A percentile compares a stretch with the other conserved stretches of the same genome.
Evolutionary conservation across 2,888 invertebrate genomes (phyloP).

Genomic region (Apodemia mormo): DNA sequence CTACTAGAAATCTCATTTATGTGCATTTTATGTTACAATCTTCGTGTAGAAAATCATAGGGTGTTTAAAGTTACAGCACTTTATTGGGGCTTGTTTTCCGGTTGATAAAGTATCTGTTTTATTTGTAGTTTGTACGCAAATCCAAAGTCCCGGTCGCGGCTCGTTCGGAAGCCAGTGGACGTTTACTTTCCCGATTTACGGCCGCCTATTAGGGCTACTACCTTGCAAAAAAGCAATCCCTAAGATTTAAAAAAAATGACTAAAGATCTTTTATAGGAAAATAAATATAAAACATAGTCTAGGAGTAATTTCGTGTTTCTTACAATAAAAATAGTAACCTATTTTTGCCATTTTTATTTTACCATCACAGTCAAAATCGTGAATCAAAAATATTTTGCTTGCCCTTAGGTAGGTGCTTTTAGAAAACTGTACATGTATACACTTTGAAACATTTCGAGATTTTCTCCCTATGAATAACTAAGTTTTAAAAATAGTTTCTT

Average conservation of each 20-base stretch:
- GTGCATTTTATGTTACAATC: constrained; percentile 1
- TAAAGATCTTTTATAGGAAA: neutral
- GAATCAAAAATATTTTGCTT: too few species aligned
- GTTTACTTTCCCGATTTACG: constrained; percentile 69
- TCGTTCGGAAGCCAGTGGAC: constrained; percentile 54
- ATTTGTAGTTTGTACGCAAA: constrained; percentile 75
- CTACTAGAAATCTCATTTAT: neutral
- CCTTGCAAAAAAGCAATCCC: neutral
- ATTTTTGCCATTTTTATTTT: too few species aligned
- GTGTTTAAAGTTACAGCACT: constrained; percentile 4
- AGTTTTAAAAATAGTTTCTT: too few species aligned
- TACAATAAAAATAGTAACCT: too few species aligned
- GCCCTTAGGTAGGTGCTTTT: too few species aligned
- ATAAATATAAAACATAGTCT: too few species aligned
- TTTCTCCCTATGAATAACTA: too few species aligned
- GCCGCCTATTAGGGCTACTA: constrained; percentile 39
- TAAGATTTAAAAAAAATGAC: neutral
- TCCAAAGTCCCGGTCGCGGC: constrained; percentile 57
- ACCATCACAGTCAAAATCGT: too few species aligned
- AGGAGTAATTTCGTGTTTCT: too few species aligned
- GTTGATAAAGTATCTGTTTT: constrained; percentile 67
- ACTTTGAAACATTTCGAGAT: too few species aligned
- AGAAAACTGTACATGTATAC: too few species aligned
- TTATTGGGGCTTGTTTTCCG: constrained; percentile 46
- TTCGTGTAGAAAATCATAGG: constrained; percentile 11